Evolutionary conservation across 1,140 invertebrate species (phyloP).

Genomic region (Drosophila leontia): DNA sequence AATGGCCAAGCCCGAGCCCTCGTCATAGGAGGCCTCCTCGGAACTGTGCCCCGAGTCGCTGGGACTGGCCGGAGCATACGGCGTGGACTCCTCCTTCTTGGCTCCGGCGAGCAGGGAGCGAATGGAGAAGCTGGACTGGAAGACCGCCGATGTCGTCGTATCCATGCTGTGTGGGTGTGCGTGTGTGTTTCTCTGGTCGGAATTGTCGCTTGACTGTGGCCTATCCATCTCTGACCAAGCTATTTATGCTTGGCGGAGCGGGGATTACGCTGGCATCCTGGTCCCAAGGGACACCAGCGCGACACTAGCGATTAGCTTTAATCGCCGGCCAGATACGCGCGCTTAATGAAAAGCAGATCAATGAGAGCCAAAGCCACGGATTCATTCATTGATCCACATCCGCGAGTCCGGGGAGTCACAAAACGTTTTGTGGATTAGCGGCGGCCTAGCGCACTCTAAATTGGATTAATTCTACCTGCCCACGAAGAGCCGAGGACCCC

Average conservation of each 20-base stretch:
- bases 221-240: accelerated
- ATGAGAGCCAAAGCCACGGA: constrained; percentile 73
- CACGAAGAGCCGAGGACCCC: background rate
- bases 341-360: constrained; percentile 53
- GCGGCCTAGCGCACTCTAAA: constrained; percentile 37
- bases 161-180: constrained; percentile 32
- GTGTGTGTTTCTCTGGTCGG: constrained; percentile 18
- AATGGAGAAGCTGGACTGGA: constrained; percentile 68
- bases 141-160: constrained; percentile 38
- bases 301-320: constrained; percentile 24
- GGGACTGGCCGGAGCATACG: constrained; percentile 7
- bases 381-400: constrained; percentile 72
- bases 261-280: constrained; percentile 48
- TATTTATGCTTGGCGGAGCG: constrained; percentile 28
- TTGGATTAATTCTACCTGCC: constrained; percentile 66
- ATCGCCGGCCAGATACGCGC: constrained; percentile 1
- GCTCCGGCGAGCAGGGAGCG: constrained; percentile 43
- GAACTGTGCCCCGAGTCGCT: constrained; percentile 50
- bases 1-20: constrained; percentile 1
- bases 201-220: constrained; percentile 32
- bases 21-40: constrained; percentile 54
- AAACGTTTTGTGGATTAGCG: constrained; percentile 53
- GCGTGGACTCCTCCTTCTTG: background rate
- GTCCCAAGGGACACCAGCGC: background rate
- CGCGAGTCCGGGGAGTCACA: constrained; percentile 10